These are phyloP conservation scores for Apantesis nais DNA, from an alignment of 2,888 invertebrate genomes.

Conservation along the genomic window DNA sequence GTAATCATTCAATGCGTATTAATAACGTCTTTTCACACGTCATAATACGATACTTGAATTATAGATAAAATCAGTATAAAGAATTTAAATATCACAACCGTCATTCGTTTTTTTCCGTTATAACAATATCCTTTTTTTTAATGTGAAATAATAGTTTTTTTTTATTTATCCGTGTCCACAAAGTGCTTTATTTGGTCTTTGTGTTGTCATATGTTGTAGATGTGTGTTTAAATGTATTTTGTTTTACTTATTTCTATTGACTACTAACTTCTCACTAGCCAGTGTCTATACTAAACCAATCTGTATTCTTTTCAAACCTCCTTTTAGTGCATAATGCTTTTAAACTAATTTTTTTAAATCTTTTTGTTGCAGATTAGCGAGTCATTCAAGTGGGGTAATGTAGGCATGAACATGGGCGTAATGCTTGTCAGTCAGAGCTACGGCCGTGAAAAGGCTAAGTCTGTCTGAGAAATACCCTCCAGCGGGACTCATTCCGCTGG, in stretches of 20 bases:
- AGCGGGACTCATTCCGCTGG: slow-evolving; percentile 71
- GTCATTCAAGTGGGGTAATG: slow-evolving; percentile 89
- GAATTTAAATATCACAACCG: not conserved
- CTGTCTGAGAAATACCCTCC: slow-evolving; percentile 75
- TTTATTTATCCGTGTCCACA: slow-evolving; percentile 15
- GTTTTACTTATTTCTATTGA: not conserved
- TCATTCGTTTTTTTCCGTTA: slow-evolving; percentile 2
- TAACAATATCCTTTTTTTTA: not conserved
- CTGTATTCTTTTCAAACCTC: slow-evolving; percentile 17
- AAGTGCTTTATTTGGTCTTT: slow-evolving; percentile 29
- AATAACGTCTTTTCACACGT: slow-evolving; percentile 23
- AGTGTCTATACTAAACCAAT: slow-evolving; percentile 31
- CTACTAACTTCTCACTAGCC: slow-evolving; percentile 27
- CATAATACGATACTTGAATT: slow-evolving; percentile 7
- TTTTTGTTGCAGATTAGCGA: slow-evolving; percentile 88
- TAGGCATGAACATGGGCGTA: slow-evolving; percentile 89
- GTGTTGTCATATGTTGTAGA: slow-evolving; percentile 7
- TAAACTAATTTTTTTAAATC: slow-evolving; percentile 40
- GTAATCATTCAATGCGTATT: not conserved
- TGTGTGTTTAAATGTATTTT: slow-evolving; percentile 9
- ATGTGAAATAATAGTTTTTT: not conserved
- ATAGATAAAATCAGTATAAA: slow-evolving; percentile 3
- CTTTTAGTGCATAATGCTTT: not conserved
- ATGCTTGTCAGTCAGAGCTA: slow-evolving; percentile 86
- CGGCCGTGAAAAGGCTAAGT: slow-evolving; percentile 74